A percentile compares a stretch with the other conserved stretches of the same genome.
These are phyloP conservation scores for Coilia nasus DNA, from an alignment of 2,797 vertebrate genomes.

Conservation along the genomic window DNA sequence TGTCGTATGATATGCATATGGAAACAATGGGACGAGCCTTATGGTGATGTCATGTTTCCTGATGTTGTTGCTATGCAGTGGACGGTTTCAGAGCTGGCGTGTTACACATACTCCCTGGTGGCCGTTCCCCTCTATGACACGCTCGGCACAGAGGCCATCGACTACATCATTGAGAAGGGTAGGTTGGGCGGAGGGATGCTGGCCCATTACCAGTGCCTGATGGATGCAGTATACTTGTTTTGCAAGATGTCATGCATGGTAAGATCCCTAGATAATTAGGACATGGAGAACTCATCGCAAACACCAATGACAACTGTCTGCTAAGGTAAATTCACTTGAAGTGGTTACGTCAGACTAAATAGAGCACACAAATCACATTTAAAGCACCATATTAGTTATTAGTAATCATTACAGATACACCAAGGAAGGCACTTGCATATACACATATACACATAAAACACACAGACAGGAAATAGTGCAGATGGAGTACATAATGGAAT, in stretches of 20 bases:
- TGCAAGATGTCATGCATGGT: too few relatives aligned
- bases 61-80: constrained; percentile 75
- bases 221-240: constrained; percentile 8
- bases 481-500: too few relatives aligned
- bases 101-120: constrained; percentile 92
- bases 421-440: too few relatives aligned
- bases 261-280: too few relatives aligned
- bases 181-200: constrained; percentile 12
- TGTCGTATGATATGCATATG: background rate
- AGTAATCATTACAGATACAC: too few relatives aligned
- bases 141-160: constrained; percentile 87
- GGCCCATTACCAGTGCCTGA: too few relatives aligned
- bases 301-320: too few relatives aligned
- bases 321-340: too few relatives aligned
- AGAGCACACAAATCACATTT: too few relatives aligned
- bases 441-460: background rate
- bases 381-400: too few relatives aligned
- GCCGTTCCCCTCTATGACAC: constrained; percentile 93
- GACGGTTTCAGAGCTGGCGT: constrained; percentile 92
- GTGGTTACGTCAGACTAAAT: too few relatives aligned
- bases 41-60: background rate
- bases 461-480: background rate
- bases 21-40: background rate
- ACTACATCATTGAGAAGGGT: constrained; percentile 90
- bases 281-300: too few relatives aligned